Evolutionary conservation across 2,113 vertebrate genomes (phyloP).

Genomic region (Ivindomyrus marchei): DNA sequence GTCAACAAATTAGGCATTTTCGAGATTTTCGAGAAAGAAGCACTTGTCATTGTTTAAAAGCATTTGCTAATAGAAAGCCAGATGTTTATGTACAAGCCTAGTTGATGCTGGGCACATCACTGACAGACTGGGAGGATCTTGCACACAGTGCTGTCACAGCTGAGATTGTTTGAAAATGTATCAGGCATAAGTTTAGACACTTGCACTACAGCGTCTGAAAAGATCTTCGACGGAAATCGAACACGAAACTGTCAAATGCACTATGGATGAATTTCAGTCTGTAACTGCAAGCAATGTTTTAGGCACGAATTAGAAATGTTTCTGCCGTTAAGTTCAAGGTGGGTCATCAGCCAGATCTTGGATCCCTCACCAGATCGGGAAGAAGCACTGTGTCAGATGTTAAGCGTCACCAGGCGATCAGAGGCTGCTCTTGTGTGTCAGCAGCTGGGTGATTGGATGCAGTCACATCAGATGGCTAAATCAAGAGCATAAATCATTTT

Average conservation of each 20-base stretch:
- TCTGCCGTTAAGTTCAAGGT: not conserved
- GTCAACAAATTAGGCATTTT: not conserved
- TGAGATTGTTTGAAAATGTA: not conserved
- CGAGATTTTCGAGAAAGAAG: not conserved
- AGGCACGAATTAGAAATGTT: not conserved
- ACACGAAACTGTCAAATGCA: not conserved
- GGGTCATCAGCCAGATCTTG: not conserved
- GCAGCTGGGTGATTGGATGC: not conserved
- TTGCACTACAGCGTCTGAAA: not conserved
- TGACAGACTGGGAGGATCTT: not conserved
- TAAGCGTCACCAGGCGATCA: not conserved
- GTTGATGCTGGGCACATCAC: not conserved
- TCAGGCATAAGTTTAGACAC: not conserved
- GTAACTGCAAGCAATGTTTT: not conserved
- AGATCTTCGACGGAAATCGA: not conserved
- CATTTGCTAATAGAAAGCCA: not conserved
- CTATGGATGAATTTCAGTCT: not conserved
- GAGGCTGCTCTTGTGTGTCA: not conserved
- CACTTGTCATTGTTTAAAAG: not conserved
- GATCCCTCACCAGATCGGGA: not conserved
- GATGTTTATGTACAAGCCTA: not conserved
- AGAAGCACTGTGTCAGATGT: not conserved
- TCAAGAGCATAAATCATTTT: not conserved
- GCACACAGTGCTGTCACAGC: not conserved
- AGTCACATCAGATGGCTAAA: not conserved